Percentiles rank a stretch among this genome's conserved stretches.
Conservation (phyloP, 2,888 invertebrate genomes). For the Rotaria sp. region DNA sequence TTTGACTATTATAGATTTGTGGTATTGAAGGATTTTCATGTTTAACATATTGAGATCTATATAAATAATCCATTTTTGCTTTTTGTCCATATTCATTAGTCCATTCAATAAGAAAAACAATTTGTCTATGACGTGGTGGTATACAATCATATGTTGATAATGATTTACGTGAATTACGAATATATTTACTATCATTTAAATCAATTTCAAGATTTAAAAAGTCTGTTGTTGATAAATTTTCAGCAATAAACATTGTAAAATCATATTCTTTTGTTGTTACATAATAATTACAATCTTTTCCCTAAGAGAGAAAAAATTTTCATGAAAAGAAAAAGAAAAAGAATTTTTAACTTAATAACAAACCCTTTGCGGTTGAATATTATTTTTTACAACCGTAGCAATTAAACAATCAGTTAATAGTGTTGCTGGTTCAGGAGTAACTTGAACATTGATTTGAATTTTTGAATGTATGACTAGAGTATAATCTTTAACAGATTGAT, state of each 20-base stretch:
- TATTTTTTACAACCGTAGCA: background rate
- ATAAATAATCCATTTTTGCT: background rate
- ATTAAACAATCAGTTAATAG: constrained; percentile 10
- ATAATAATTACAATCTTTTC: background rate
- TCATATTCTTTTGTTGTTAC: background rate
- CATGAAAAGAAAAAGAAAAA: background rate
- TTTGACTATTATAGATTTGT: background rate
- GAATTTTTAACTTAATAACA: background rate
- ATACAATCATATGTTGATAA: background rate
- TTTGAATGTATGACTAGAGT: constrained; percentile 14
- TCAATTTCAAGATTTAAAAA: constrained; percentile 8
- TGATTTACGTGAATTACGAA: background rate
- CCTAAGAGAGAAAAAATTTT: background rate
- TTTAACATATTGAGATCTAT: background rate
- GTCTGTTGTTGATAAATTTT: background rate
- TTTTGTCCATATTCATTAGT: background rate
- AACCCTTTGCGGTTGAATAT: background rate
- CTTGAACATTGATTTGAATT: background rate
- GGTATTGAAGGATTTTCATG: background rate
- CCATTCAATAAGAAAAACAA: background rate
- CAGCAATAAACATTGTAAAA: background rate
- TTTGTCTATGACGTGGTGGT: constrained; percentile 1
- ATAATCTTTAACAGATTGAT: background rate
- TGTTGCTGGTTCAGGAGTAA: background rate
- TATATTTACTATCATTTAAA: background rate